Evolutionary conservation across 2,113 vertebrate genomes (phyloP), one percentile per base, ranked within the genome.

Genomic region (Bos indicus): DNA sequence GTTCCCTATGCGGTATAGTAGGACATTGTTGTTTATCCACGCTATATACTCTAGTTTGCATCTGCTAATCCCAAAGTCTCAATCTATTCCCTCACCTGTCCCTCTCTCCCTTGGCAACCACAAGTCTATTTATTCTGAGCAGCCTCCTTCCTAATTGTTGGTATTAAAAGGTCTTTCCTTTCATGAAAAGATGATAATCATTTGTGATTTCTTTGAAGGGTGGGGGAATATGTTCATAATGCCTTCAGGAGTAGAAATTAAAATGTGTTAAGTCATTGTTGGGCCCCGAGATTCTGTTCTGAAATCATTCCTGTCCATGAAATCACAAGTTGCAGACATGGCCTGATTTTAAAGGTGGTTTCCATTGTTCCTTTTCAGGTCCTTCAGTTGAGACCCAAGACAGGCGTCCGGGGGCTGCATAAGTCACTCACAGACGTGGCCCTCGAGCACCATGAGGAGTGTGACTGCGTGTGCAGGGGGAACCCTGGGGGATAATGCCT

Each of bases 381-480:
- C 97, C 99, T 99, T 56, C 99, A 99, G 98, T 95, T 99, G 98
- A 99, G 99, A 98, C 99, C 99, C 96, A 99, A 99, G 93, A 98
- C 94, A 8, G 99, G 99, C 13, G 98, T 98, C 71, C 98, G 98
- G 52, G 99, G 99, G 57, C 97, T 99, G 96, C 99, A 99, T 98
- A 99, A 99, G 98, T 99, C 99, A 15, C 98, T 99, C 98, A 99
- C 99, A 2, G 99, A 99, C 25, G 99, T 99, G 92, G 98, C 99
- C 88, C 98, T 99, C 99, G 99, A 99, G 97, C 99, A 99, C 98
- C 99, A 99, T 0, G 99, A 99, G 96, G 99, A 99, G 97, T 99
- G 99, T 96, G 98, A 99, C 99, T 99, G 99, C 97, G 99, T 99
- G 96, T 99, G 99, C 98, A 99, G 99, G 98, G 99, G 99, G 85